Conservation (phyloP, 2,797 vertebrate genomes). For the Passerculus sandwichensis region DNA sequence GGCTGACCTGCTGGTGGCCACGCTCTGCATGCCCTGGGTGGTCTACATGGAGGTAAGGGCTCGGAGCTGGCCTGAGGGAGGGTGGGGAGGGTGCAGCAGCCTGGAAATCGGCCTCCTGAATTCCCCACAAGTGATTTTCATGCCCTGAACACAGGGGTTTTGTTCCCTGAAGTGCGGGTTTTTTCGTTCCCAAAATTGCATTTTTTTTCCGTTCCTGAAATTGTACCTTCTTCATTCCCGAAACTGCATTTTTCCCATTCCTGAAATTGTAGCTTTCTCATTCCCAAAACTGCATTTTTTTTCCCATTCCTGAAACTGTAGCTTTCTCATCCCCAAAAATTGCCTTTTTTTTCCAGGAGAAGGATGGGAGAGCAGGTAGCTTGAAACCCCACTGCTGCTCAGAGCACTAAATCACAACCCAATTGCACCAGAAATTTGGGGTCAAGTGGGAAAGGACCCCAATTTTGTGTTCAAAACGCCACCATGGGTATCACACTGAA, state of each 20-base stretch:
- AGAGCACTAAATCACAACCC: background rate
- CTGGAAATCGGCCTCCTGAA: background rate
- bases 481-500: background rate
- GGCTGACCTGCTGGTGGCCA: slow-evolving; percentile 95
- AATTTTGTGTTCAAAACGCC: background rate
- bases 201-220: background rate
- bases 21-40: slow-evolving; percentile 97
- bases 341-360: background rate
- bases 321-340: background rate
- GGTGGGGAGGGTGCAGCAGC: background rate
- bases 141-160: background rate
- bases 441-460: background rate
- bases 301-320: background rate
- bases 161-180: background rate
- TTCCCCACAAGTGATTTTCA: too few relatives aligned
- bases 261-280: background rate
- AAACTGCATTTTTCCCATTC: background rate
- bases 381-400: background rate
- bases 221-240: background rate
- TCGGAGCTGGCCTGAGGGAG: fast-evolving
- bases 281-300: background rate
- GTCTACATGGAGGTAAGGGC: slow-evolving; percentile 91
- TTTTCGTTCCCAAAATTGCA: background rate
- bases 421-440: background rate
- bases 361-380: background rate